These are phyloP conservation scores for Neotoma lepida DNA, from an alignment of 2,113 vertebrate genomes.

Conservation along the genomic window DNA sequence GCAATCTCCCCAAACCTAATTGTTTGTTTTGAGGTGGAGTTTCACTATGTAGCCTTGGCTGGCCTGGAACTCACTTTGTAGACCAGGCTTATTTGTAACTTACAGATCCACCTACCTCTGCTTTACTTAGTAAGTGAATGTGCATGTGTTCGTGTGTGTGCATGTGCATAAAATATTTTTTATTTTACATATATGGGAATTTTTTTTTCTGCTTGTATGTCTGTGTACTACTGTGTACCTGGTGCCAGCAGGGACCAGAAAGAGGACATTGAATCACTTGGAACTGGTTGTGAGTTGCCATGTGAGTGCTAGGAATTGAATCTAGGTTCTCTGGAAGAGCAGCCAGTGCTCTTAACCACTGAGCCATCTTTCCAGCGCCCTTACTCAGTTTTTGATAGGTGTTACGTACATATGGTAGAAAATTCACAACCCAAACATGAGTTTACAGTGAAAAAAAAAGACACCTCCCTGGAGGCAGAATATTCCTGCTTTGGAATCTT, in stretches of 20 bases:
- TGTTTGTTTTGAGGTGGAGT: neutral
- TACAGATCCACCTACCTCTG: neutral
- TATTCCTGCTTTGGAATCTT: neutral
- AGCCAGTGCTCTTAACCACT: neutral
- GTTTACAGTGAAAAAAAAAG: neutral
- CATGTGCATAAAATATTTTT: neutral
- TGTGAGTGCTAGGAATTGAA: neutral
- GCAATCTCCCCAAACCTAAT: neutral
- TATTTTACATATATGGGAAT: neutral
- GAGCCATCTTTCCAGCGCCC: neutral
- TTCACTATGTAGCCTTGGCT: neutral
- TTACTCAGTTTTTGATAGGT: neutral
- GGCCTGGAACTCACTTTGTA: neutral
- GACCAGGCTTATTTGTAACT: neutral
- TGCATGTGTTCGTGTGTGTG: neutral
- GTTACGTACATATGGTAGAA: neutral
- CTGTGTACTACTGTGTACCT: neutral
- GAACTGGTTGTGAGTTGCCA: neutral
- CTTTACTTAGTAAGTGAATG: neutral
- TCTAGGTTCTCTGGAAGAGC: neutral
- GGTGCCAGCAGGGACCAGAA: neutral
- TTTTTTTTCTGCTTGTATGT: neutral
- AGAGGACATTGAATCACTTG: neutral
- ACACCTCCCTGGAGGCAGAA: neutral
- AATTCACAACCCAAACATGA: constrained; percentile 20